Conservation (phyloP, 2,888 invertebrate species). For the Hypsopygia costalis region DNA sequence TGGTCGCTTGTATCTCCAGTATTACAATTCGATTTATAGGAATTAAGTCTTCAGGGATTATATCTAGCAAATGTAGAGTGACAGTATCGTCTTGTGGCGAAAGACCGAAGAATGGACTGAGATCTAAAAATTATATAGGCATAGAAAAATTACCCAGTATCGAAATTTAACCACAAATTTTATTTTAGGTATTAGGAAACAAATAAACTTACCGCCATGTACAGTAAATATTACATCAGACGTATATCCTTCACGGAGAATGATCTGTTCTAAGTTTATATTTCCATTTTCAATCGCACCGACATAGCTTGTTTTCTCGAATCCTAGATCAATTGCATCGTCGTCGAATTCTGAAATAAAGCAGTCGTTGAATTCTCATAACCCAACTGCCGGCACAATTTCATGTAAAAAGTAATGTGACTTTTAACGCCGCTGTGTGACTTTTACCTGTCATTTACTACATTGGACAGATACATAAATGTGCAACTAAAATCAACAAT, state of each 20-base stretch:
- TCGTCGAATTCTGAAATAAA: slow-evolving; percentile 22
- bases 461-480: too few relatives aligned
- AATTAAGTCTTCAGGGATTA: neutral
- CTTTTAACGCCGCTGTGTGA: too few relatives aligned
- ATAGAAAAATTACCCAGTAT: too few relatives aligned
- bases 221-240: slow-evolving; percentile 24
- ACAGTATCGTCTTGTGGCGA: neutral
- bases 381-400: too few relatives aligned
- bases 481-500: too few relatives aligned
- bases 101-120: slow-evolving; percentile 1
- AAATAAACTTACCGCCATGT: slow-evolving; percentile 27
- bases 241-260: slow-evolving; percentile 27
- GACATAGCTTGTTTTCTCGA: slow-evolving; percentile 25
- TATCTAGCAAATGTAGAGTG: neutral
- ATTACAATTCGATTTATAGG: neutral
- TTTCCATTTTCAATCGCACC: slow-evolving; percentile 24
- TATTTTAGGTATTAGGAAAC: too few relatives aligned
- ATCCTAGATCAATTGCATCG: slow-evolving; percentile 21
- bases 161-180: too few relatives aligned
- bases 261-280: slow-evolving; percentile 24
- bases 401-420: too few relatives aligned
- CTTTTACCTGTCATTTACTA: too few relatives aligned
- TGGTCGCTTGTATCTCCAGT: neutral
- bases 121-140: slow-evolving; percentile 18
- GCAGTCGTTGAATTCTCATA: too few relatives aligned